These are phyloP conservation scores for Nilaparvata lugens DNA, from an alignment of 1,140 invertebrate genomes.

Conservation along the genomic window DNA sequence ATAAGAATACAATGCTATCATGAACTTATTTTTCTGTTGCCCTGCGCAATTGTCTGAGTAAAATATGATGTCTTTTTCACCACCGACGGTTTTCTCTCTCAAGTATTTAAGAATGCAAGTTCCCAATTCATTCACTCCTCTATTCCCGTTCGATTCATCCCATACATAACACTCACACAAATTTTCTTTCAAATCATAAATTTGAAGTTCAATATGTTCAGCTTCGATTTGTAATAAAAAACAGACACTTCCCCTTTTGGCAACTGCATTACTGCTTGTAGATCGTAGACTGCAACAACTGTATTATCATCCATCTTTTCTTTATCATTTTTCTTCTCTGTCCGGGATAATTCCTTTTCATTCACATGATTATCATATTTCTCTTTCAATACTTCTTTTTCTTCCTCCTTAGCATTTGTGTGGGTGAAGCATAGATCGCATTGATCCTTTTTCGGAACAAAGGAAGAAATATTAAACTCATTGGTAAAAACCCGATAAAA, in stretches of 20 bases:
- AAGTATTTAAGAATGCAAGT: conserved; percentile 32
- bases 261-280: conserved; percentile 9
- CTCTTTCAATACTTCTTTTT: conserved; percentile 1
- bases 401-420: neutral
- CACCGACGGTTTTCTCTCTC: neutral
- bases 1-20: conserved; percentile 29
- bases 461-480: conserved; percentile 17
- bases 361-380: conserved; percentile 6
- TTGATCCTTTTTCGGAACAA: conserved; percentile 21
- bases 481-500: conserved; percentile 3
- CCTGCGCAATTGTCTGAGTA: conserved; percentile 34
- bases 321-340: conserved; percentile 4
- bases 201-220: conserved; percentile 28
- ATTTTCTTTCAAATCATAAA: conserved; percentile 21
- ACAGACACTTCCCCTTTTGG: conserved; percentile 19
- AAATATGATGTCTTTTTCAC: conserved; percentile 27
- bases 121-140: conserved; percentile 36
- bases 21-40: conserved; percentile 35
- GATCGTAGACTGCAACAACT: conserved; percentile 9
- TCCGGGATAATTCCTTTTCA: conserved; percentile 4
- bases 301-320: neutral
- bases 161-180: conserved; percentile 35
- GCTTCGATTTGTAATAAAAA: conserved; percentile 27
- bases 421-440: conserved; percentile 17
- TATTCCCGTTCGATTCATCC: conserved; percentile 35